phyloP scores from a whole-genome alignment of 2,797 vertebrate genomes.

The Gallinago solitaria region DNA sequence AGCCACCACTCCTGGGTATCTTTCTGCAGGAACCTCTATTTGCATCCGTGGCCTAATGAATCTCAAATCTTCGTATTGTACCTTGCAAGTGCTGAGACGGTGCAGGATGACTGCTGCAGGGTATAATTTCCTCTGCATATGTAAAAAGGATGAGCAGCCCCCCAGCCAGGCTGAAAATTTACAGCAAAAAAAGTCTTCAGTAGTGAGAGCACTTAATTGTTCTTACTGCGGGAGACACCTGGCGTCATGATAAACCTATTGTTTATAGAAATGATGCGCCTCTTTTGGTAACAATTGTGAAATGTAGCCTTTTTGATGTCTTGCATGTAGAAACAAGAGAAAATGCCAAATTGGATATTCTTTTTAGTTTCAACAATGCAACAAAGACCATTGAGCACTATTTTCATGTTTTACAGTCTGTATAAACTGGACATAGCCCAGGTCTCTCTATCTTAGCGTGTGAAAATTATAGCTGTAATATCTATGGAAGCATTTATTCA shows the following conservation, averaged over 20 bases:
- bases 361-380: constrained; percentile 13
- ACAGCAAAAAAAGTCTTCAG: not conserved
- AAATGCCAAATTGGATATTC: not conserved
- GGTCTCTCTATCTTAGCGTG: not conserved
- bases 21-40: not conserved
- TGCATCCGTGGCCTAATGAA: not conserved
- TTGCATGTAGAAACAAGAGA: not conserved
- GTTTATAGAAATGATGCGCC: not conserved
- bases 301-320: not conserved
- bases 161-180: not conserved
- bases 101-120: not conserved
- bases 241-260: not conserved
- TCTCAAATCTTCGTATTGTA: not conserved
- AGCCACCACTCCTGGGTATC: not conserved
- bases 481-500: constrained; percentile 6
- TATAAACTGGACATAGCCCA: not conserved
- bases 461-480: constrained; percentile 6
- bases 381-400: not conserved
- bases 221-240: not conserved
- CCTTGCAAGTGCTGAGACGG: not conserved
- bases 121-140: constrained; percentile 7
- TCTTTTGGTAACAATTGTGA: not conserved
- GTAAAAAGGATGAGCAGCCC: constrained; percentile 17
- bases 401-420: not conserved
- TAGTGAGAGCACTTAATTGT: not conserved